These are phyloP conservation scores for Hesperophylax magnus DNA, from an alignment of 1,140 invertebrate species.

Conservation along the genomic window DNA sequence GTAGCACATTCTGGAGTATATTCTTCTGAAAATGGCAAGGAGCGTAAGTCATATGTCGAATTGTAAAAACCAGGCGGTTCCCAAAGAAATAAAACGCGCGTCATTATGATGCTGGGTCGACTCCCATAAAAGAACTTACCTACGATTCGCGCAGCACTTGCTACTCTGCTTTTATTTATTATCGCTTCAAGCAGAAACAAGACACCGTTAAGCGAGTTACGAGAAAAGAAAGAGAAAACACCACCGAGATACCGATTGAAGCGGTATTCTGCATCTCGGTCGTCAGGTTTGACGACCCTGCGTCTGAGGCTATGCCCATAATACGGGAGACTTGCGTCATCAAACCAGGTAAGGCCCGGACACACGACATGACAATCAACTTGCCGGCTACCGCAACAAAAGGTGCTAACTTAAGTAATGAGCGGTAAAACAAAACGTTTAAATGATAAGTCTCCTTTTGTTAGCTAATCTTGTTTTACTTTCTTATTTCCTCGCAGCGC, in stretches of 20 bases:
- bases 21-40: not conserved
- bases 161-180: not conserved
- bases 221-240: conserved; percentile 33
- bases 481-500: not conserved
- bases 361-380: conserved; percentile 4
- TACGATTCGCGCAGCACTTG: conserved; percentile 4
- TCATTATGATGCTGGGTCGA: conserved; percentile 1
- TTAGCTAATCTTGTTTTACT: conserved; percentile 7
- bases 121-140: conserved; percentile 24
- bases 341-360: conserved; percentile 29
- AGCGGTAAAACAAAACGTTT: not conserved
- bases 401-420: not conserved
- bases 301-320: conserved; percentile 40
- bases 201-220: not conserved
- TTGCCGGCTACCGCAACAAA: not conserved
- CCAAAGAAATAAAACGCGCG: not conserved
- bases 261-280: conserved; percentile 25
- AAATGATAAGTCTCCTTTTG: not conserved
- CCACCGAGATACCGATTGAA: not conserved
- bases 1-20: not conserved
- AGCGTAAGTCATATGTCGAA: not conserved
- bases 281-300: conserved; percentile 39
- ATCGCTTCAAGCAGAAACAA: conserved; percentile 17
- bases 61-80: conserved; percentile 1
- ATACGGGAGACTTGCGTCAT: conserved; percentile 24